Percentiles rank a stretch among this genome's conserved stretches.
These are phyloP conservation scores for Sphaerolaimus hirsutus DNA, from an alignment of 2,888 invertebrate genomes.

Conservation along the genomic window DNA sequence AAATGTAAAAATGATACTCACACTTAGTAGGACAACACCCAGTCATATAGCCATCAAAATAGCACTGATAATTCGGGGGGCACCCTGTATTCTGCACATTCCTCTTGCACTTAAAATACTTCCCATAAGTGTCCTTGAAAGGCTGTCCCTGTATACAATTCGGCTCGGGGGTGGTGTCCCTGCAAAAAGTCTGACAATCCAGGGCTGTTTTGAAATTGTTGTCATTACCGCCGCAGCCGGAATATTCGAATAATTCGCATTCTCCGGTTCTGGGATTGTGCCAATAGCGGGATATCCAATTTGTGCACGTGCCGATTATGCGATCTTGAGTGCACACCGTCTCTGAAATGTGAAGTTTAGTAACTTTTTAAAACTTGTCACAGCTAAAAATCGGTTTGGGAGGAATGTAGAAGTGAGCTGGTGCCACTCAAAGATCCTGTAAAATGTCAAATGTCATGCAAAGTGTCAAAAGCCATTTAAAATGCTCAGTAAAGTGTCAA, in stretches of 20 bases:
- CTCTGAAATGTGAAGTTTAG: not conserved
- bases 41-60: slow-evolving; percentile 17
- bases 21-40: slow-evolving; percentile 23
- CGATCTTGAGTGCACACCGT: not conserved
- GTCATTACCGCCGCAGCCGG: slow-evolving; percentile 20
- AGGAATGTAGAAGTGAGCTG: too few relatives aligned
- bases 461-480: too few relatives aligned
- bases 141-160: slow-evolving; percentile 4
- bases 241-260: slow-evolving; percentile 22
- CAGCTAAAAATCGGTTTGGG: too few relatives aligned
- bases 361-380: too few relatives aligned
- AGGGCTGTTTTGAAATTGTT: slow-evolving; percentile 7
- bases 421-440: too few relatives aligned
- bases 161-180: not conserved
- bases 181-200: not conserved
- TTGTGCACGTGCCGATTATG: not conserved
- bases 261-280: not conserved
- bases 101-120: not conserved
- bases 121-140: slow-evolving; percentile 1
- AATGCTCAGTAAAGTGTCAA: too few relatives aligned
- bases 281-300: not conserved
- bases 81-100: not conserved
- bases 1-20: not conserved
- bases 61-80: slow-evolving; percentile 11
- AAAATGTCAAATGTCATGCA: too few relatives aligned